Conservation (phyloP, 2,888 invertebrate species). For the Galerucella calmariensis region DNA sequence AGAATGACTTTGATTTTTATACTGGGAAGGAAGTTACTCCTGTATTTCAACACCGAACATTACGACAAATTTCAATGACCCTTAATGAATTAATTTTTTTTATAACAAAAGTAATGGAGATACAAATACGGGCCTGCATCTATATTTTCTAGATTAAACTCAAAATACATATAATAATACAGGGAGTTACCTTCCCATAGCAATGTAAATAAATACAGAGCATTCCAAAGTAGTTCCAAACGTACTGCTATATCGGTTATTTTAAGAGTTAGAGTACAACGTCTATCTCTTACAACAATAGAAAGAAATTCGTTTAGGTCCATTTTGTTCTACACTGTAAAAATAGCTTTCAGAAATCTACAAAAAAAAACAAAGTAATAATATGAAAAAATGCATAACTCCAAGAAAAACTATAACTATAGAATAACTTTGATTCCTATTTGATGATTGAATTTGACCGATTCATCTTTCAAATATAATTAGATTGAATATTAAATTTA, state of each 20-base stretch:
- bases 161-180: slow-evolving; percentile 14
- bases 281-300: slow-evolving; percentile 10
- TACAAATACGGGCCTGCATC: background rate
- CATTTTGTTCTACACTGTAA: slow-evolving; percentile 15
- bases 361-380: slow-evolving; percentile 37
- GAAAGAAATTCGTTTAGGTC: slow-evolving; percentile 10
- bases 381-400: slow-evolving; percentile 36
- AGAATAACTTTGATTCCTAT: slow-evolving; percentile 56
- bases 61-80: slow-evolving; percentile 5
- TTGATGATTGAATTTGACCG: slow-evolving; percentile 54
- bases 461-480: slow-evolving; percentile 1
- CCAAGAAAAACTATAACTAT: slow-evolving; percentile 59
- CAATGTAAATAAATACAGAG: slow-evolving; percentile 36
- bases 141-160: background rate
- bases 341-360: slow-evolving; percentile 41
- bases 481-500: slow-evolving; percentile 29
- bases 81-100: background rate
- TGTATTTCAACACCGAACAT: slow-evolving; percentile 14
- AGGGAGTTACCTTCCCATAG: slow-evolving; percentile 29
- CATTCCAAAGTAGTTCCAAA: slow-evolving; percentile 11
- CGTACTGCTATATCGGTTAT: slow-evolving; percentile 7
- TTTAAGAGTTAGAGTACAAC: background rate
- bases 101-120: slow-evolving; percentile 2
- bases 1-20: slow-evolving; percentile 57
- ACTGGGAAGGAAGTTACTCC: slow-evolving; percentile 23